Evolutionary conservation across 2,888 invertebrate species (phyloP), one percentile per base, ranked within the genome.

Genomic region (Apamea epomidion): DNA sequence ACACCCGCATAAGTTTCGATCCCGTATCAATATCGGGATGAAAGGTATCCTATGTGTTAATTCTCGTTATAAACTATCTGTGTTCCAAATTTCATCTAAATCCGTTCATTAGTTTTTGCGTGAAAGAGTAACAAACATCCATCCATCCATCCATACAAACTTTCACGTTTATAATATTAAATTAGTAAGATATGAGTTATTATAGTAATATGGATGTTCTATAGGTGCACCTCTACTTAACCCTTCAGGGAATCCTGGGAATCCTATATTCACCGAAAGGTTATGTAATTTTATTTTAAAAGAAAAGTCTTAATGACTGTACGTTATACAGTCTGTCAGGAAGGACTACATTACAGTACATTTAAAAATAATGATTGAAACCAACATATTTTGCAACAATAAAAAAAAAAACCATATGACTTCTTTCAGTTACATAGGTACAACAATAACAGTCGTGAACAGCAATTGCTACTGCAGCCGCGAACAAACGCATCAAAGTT

Each of bases 401-500:
- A 76, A n/a, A 45, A 21, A 45, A 21, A 32, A 48, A 21, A 51
- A 54, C 21, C 51, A n/a, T 8, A 51, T n/a, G 1, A 18, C 1
- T 45, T n/a, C 12, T 58, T 58, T 58, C 16, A 14, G 4, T 54
- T 5, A 29, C 1, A 62, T 18, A 32, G 29, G 4, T 18, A 32
- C n/a, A 84, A 79, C 2, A 60, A 29, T 37, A 74, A 74, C 18
- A 86, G 48, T 60, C 71, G 71, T 72, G 64, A 80, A 83, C 77
- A 80, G 73, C 69, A 82, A 82, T 83, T 71, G 67, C 76, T 37
- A 78, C 73, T 80, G 78, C 69, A 51, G 84, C 76, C 68, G 82
- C 81, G 84, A 88, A 90, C 90, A 90, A 90, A 90, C 88, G 87
- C 85, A 89, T 90, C 86, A 85, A 89, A 92, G 91, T 92, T 91